Percentiles rank a stretch among this genome's conserved stretches.
These are phyloP conservation scores for Morelia viridis DNA, from an alignment of 2,797 vertebrate genomes.

Conservation along the genomic window DNA sequence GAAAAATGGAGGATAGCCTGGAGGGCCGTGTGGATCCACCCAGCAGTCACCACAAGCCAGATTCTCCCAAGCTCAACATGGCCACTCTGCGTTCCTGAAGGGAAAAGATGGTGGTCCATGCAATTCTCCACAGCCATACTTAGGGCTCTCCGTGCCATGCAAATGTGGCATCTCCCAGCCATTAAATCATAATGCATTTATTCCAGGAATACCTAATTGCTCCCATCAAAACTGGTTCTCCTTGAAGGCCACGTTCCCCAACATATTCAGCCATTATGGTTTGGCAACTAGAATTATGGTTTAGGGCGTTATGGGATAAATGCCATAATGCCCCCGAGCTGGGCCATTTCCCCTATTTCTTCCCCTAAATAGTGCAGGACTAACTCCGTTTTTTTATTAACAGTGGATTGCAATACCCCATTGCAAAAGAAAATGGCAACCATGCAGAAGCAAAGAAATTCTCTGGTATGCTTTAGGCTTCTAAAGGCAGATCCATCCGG, in stretches of 20 bases:
- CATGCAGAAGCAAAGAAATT: constrained; percentile 70
- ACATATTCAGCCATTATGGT: background rate
- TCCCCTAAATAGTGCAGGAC: background rate
- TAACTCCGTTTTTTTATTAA: constrained; percentile 12
- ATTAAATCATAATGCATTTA: background rate
- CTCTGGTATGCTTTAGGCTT: constrained; percentile 58
- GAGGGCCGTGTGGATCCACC: background rate
- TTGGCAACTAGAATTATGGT: background rate
- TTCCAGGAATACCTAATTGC: background rate
- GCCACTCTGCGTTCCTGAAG: background rate
- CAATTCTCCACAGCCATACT: background rate
- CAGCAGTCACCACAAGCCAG: background rate
- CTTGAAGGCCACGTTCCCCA: background rate
- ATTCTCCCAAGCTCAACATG: background rate
- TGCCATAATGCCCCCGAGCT: background rate
- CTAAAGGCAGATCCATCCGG: too few relatives aligned
- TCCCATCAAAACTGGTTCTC: background rate
- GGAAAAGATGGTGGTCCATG: background rate
- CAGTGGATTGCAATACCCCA: constrained; percentile 19
- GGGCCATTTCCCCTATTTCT: background rate
- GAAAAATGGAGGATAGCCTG: background rate
- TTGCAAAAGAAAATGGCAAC: constrained; percentile 70
- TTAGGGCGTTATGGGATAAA: background rate
- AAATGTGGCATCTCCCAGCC: background rate
- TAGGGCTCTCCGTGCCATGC: background rate